Conservation (phyloP, 2,113 vertebrate genomes). For the Camelus bactrianus region DNA sequence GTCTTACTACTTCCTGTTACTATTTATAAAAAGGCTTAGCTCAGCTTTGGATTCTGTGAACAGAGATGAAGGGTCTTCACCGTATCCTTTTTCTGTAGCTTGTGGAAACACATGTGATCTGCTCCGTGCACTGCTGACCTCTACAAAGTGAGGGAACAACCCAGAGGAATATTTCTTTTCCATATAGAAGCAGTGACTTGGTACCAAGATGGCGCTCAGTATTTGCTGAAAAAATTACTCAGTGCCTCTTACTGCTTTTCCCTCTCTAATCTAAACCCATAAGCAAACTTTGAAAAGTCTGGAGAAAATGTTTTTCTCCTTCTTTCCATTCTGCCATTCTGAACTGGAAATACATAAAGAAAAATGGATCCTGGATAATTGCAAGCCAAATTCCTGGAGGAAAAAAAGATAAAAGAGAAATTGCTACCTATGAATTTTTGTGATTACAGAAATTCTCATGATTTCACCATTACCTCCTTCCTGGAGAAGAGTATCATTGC, state of each 20-base stretch:
- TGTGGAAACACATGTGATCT: not conserved
- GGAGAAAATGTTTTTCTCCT: not conserved
- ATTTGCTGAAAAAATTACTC: not conserved
- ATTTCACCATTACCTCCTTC: conserved; percentile 4
- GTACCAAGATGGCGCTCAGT: not conserved
- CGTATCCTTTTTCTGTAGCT: not conserved
- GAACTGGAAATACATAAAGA: not conserved
- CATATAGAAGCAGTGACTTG: not conserved
- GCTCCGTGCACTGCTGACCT: not conserved
- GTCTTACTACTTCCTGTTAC: not conserved
- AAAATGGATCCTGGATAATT: conserved; percentile 30
- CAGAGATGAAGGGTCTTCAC: not conserved
- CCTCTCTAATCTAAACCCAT: not conserved
- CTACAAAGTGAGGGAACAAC: not conserved
- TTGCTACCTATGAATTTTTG: not conserved
- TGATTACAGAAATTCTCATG: conserved; percentile 37
- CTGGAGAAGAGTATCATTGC: not conserved
- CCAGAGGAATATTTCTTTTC: not conserved
- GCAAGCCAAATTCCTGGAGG: not conserved
- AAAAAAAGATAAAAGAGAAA: conserved; percentile 10
- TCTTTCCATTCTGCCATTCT: not conserved
- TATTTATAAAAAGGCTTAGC: conserved; percentile 28
- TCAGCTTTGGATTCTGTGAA: not conserved
- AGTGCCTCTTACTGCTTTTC: not conserved
- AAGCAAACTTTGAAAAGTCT: not conserved